Base-by-base conservation (phyloP, 1,140 invertebrate species). In the Rhagoletis pomonella region DNA sequence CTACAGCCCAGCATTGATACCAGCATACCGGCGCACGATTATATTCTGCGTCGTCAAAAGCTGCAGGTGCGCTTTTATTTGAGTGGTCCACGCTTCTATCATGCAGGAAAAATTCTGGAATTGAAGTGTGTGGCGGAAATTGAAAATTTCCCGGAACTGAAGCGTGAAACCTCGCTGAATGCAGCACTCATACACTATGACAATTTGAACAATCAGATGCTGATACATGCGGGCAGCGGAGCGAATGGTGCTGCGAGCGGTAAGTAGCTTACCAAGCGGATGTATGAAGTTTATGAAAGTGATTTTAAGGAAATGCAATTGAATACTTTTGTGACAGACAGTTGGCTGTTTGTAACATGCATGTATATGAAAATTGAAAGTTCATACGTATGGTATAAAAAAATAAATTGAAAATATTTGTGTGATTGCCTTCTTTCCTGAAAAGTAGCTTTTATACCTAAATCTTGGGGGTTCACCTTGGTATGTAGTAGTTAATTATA, bases 51-150 rank as follows among this genome's bases (percentile, higher is more conserved):
- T 3, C 89, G 90, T 7, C 90, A 91, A 84, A 89, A 90, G 29
- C 88, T 93, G 14, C 92, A 92, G 89, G 89, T 93, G 81, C 89
- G 92, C 85, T 92, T 93, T 62, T 91, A 91, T 65, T 88, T 93
- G 77, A 91, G 91, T 67, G 92, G 90, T 60, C 90, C 90, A n/a
- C 90, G 91, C 42, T 93, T 93, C 73, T 91, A 89, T 67, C 89
- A 90, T 69, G 69, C 88, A 1, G 64, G 62, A 14, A 87, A 89
- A 55, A 88, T 73, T 77, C 89, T 93, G 67, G 89, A 91, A 88
- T 89, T 93, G 1, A 93, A 92, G 86, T 93, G 92, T 87, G 91
- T 93, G 7, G 92, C 92, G 86, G 91, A 93, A 89, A 92, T 93
- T 88, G 91, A 92, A 81, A 91, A 93, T 87, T 92, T 92, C 86